Conservation (phyloP, 2,113 vertebrate genomes). For the Lycocorax pyrrhopterus region DNA sequence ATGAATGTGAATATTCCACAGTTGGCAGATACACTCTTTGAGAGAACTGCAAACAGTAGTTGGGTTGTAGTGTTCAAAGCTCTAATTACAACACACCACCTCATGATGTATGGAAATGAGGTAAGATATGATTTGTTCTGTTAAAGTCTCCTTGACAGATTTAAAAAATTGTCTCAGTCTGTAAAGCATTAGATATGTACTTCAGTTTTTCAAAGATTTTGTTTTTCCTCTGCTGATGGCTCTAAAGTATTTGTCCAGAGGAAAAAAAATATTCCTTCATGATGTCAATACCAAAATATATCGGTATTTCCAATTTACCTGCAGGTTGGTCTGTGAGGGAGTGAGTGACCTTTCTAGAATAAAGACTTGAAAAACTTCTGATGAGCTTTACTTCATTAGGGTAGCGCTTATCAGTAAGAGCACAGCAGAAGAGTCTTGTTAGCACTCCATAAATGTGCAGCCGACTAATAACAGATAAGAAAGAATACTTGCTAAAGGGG, state of each 20-base stretch:
- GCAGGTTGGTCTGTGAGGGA: not conserved
- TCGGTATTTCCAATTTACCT: not conserved
- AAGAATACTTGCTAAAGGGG: not conserved
- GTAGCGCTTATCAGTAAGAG: not conserved
- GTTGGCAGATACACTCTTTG: slow-evolving; percentile 87
- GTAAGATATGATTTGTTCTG: slow-evolving; percentile 67
- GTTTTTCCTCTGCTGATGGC: not conserved
- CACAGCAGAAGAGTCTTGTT: not conserved
- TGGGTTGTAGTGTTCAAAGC: slow-evolving; percentile 98
- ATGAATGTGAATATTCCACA: slow-evolving; percentile 91
- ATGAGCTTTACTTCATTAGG: not conserved
- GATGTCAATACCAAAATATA: not conserved
- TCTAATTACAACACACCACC: slow-evolving; percentile 93
- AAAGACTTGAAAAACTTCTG: not conserved
- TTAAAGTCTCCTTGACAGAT: not conserved
- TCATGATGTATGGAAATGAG: slow-evolving; percentile 97
- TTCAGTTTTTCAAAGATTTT: not conserved
- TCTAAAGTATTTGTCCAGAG: not conserved
- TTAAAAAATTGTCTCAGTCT: not conserved
- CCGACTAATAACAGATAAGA: not conserved
- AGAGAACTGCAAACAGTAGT: slow-evolving; percentile 88
- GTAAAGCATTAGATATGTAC: not conserved
- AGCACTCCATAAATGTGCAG: not conserved
- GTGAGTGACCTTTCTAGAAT: not conserved
- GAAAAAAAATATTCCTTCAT: not conserved